Evolutionary conservation across 2,797 vertebrate species (phyloP).

Genomic region (Otolemur crassicaudatus): DNA sequence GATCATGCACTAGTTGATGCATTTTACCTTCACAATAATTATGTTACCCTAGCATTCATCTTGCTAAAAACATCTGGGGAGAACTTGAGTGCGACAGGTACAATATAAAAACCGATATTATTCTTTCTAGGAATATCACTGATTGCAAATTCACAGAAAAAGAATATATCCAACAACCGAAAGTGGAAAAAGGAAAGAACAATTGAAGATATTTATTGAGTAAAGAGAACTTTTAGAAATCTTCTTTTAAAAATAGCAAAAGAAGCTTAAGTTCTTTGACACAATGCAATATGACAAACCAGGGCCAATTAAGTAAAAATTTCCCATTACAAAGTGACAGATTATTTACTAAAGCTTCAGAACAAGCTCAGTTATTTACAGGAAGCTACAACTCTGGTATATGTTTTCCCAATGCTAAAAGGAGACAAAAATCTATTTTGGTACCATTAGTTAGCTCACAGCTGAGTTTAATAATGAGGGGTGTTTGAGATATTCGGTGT

Average conservation of each 20-base stretch:
- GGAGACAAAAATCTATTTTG: conserved; percentile 69
- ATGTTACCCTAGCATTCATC: conserved; percentile 44
- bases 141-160: neutral
- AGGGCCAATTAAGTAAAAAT: conserved; percentile 57
- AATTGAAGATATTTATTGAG: conserved; percentile 28
- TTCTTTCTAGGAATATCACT: conserved; percentile 63
- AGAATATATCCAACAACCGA: neutral
- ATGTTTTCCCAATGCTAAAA: conserved; percentile 64
- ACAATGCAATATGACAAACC: conserved; percentile 51
- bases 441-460: conserved; percentile 69
- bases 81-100: neutral
- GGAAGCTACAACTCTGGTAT: conserved; percentile 48
- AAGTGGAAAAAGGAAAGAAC: conserved; percentile 43
- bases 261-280: conserved; percentile 52
- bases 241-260: conserved; percentile 60
- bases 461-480: conserved; percentile 78
- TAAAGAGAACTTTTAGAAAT: conserved; percentile 37
- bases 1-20: neutral
- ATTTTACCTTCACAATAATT: neutral
- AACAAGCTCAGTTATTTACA: conserved; percentile 62
- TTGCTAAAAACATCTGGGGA: conserved; percentile 65
- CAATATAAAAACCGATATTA: conserved; percentile 40
- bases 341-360: conserved; percentile 46
- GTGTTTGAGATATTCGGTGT: conserved; percentile 71
- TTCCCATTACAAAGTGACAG: conserved; percentile 44